A percentile compares a stretch with the other conserved stretches of the same genome.
Evolutionary conservation across 2,888 invertebrate species (phyloP).

Genomic region (Panopea generosa): DNA sequence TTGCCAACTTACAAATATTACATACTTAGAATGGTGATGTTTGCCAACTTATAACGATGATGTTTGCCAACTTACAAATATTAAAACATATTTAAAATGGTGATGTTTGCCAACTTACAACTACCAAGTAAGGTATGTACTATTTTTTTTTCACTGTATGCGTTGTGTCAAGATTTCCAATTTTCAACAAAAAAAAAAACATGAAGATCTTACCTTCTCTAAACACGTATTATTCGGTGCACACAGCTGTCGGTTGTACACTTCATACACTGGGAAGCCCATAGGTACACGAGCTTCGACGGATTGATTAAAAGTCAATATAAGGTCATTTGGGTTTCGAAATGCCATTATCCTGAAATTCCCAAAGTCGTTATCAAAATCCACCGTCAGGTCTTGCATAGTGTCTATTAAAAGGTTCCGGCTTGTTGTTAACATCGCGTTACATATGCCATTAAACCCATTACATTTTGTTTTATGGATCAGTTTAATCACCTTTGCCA

Average conservation of each 20-base stretch:
- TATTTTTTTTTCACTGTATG: too few relatives aligned
- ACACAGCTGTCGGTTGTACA: slow-evolving; percentile 52
- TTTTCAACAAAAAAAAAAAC: too few relatives aligned
- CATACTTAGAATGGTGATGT: too few relatives aligned
- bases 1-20: too few relatives aligned
- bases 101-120: too few relatives aligned
- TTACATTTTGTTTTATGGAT: slow-evolving; percentile 16
- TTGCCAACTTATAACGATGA: too few relatives aligned
- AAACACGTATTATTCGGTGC: too few relatives aligned
- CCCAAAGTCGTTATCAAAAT: slow-evolving; percentile 42
- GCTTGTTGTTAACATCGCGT: slow-evolving; percentile 6
- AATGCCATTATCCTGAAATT: slow-evolving; percentile 22
- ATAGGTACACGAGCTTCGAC: slow-evolving; percentile 17
- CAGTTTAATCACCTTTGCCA: slow-evolving; percentile 26
- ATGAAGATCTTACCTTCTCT: too few relatives aligned
- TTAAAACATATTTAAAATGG: too few relatives aligned
- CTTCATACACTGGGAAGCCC: slow-evolving; percentile 36
- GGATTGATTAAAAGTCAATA: slow-evolving; percentile 17
- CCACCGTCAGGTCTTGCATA: slow-evolving; percentile 12
- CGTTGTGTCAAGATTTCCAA: too few relatives aligned
- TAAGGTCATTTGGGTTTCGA: slow-evolving; percentile 29
- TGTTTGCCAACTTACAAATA: too few relatives aligned
- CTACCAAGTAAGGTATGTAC: too few relatives aligned
- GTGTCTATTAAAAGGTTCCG: slow-evolving; percentile 34
- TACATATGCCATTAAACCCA: slow-evolving; percentile 1